These are phyloP conservation scores for Pangasius macronema DNA, from an alignment of 2,797 vertebrate species.

Conservation along the genomic window DNA sequence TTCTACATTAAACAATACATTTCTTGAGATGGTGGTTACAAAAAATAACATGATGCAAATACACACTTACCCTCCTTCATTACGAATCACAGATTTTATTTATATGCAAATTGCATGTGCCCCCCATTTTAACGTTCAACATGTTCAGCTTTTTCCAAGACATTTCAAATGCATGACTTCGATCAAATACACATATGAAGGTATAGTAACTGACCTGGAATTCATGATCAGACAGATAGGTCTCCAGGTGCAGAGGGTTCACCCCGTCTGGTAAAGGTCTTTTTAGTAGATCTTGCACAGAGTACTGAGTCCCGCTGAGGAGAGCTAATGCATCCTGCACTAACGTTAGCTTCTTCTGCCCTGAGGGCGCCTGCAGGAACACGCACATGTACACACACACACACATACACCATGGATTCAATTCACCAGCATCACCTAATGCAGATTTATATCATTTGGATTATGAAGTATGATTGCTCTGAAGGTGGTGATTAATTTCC, in stretches of 20 bases:
- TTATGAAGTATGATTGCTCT: not conserved
- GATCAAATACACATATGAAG: not conserved
- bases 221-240: conserved; percentile 75
- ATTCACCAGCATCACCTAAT: not conserved
- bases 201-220: conserved; percentile 54
- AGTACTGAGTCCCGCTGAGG: conserved; percentile 71
- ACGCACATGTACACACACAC: not conserved
- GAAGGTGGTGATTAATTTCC: not conserved
- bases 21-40: not conserved
- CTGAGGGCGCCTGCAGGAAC: conserved; percentile 22
- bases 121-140: not conserved
- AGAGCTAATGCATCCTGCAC: conserved; percentile 78
- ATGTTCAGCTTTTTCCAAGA: not conserved
- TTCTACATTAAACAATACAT: not conserved
- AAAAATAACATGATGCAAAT: not conserved
- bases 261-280: conserved; percentile 74
- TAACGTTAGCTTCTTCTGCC: conserved; percentile 73
- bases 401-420: not conserved
- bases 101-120: not conserved
- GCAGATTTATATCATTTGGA: not conserved
- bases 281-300: conserved; percentile 71
- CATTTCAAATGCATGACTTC: not conserved
- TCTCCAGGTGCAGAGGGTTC: conserved; percentile 73
- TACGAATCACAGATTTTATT: not conserved
- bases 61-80: not conserved